phyloP scores from a whole-genome alignment of 2,113 vertebrate species.

The Copsychus sechellarum region DNA sequence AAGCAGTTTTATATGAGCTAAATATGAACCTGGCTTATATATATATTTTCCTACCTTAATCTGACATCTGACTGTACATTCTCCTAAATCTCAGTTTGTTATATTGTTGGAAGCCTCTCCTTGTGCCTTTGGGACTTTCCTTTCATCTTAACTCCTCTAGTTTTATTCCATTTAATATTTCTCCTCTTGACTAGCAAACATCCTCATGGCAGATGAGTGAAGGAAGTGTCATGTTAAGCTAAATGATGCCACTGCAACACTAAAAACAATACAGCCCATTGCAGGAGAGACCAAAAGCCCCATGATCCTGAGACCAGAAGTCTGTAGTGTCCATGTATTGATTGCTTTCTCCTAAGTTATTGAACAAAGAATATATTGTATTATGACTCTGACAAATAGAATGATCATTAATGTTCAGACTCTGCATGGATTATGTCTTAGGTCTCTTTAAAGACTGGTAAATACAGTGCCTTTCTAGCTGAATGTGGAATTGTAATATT shows the following conservation, averaged over 20 bases:
- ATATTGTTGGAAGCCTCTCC: neutral
- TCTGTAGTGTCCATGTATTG: constrained; percentile 19
- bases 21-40: neutral
- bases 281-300: constrained; percentile 30
- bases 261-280: constrained; percentile 18
- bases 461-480: neutral
- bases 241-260: constrained; percentile 11
- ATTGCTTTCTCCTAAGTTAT: constrained; percentile 57
- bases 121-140: neutral
- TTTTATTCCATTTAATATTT: constrained; percentile 31
- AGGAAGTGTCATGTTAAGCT: constrained; percentile 28
- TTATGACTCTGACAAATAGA: constrained; percentile 32
- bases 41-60: neutral
- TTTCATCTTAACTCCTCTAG: neutral
- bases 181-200: neutral
- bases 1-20: neutral
- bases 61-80: neutral
- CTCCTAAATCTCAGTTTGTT: neutral
- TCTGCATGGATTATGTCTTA: constrained; percentile 3
- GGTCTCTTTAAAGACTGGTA: constrained; percentile 19
- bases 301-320: neutral
- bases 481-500: neutral
- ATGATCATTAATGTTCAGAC: neutral
- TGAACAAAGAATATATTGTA: constrained; percentile 32
- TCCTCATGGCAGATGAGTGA: neutral